Evolutionary conservation across 2,113 vertebrate species (phyloP).

Genomic region (Poicephalus meyeri): DNA sequence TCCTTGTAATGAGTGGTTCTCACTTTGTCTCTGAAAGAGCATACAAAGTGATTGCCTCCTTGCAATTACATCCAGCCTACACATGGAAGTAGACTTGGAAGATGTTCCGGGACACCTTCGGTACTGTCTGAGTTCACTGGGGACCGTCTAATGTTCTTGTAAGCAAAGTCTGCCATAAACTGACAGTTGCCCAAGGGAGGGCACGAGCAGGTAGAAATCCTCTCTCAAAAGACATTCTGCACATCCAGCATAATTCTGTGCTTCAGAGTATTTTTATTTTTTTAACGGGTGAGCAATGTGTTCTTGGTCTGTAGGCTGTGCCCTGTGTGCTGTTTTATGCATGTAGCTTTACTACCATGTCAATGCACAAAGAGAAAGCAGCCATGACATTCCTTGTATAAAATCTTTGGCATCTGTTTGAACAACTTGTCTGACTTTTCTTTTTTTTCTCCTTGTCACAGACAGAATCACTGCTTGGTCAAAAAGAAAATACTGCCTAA

Average conservation of each 20-base stretch:
- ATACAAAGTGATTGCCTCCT: neutral
- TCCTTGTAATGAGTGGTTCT: slow-evolving; percentile 12
- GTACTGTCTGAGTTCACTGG: neutral
- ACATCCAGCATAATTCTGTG: slow-evolving; percentile 32
- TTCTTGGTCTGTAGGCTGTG: slow-evolving; percentile 53
- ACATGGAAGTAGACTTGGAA: slow-evolving; percentile 3
- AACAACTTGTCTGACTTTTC: slow-evolving; percentile 12
- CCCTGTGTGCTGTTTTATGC: slow-evolving; percentile 56
- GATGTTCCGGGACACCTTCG: neutral
- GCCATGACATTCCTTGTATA: slow-evolving; percentile 68
- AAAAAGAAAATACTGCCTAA: neutral
- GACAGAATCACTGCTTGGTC: neutral
- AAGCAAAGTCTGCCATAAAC: slow-evolving; percentile 28
- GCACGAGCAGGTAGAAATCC: neutral
- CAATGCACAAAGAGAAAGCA: slow-evolving; percentile 65
- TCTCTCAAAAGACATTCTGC: slow-evolving; percentile 33
- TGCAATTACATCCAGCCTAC: neutral
- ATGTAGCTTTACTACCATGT: slow-evolving; percentile 64
- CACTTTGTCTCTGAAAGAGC: slow-evolving; percentile 1
- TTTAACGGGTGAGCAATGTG: slow-evolving; percentile 44
- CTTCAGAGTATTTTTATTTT: slow-evolving; percentile 65
- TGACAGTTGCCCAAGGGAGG: slow-evolving; percentile 19
- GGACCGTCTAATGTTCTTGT: slow-evolving; percentile 16
- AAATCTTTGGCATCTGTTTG: slow-evolving; percentile 53
- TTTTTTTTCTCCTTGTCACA: neutral